Evolutionary conservation across 2,888 invertebrate species (phyloP).

Genomic region (Oligia strigilis): DNA sequence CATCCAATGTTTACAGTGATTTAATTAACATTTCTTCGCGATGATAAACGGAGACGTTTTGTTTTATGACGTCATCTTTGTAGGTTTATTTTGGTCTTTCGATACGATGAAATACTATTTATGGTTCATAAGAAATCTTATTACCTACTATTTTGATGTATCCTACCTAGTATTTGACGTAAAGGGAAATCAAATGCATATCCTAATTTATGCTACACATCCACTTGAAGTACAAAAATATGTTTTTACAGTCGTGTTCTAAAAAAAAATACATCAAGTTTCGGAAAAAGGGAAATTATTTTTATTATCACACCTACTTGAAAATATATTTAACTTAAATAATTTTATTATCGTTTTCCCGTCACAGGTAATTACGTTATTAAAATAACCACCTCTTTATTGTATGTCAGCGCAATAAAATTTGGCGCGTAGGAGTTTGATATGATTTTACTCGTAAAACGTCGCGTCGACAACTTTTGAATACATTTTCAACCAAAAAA

Average conservation of each 20-base stretch:
- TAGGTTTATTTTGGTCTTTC: constrained; percentile 20
- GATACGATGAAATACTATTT: background rate
- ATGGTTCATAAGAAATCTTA: background rate
- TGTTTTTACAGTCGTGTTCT: too few species aligned
- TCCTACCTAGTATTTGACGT: background rate
- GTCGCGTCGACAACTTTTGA: constrained; percentile 6
- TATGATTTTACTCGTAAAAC: constrained; percentile 40
- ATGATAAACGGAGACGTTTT: constrained; percentile 72
- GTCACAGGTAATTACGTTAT: too few species aligned
- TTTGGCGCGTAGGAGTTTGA: constrained; percentile 33
- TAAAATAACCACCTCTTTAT: constrained; percentile 31
- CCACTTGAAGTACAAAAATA: too few species aligned
- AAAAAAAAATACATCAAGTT: background rate
- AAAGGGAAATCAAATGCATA: background rate
- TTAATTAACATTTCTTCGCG: constrained; percentile 80
- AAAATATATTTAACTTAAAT: background rate
- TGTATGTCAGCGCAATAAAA: constrained; percentile 25
- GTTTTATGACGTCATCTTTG: constrained; percentile 71
- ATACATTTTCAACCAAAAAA: constrained; percentile 47
- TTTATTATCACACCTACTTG: background rate
- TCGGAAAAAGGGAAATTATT: background rate
- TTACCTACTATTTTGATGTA: background rate
- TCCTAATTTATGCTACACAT: background rate
- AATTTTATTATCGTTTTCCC: too few species aligned
- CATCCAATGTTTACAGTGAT: constrained; percentile 76